Evolutionary conservation across 2,113 vertebrate genomes (phyloP), one percentile per base, ranked within the genome.

Genomic region (Oncorhynchus gorbuscha): DNA sequence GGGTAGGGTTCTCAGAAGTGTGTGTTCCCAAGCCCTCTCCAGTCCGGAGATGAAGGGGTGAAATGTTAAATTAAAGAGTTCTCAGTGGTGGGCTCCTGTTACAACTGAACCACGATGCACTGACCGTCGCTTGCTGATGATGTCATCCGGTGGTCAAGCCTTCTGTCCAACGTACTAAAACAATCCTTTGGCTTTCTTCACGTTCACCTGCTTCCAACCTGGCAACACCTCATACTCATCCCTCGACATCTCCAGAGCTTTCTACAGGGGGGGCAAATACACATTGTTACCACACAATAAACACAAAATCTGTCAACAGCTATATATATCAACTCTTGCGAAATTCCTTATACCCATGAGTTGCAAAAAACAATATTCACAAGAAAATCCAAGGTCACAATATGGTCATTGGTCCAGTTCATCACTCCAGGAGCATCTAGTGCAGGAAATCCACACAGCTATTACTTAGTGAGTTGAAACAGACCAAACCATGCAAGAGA

Each of bases 171-270:
- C 30, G 35, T 0, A 74, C 93, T 86, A 99, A 87, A 99, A 99
- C 79, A 99, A 94, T 83, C 96, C 97, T 88, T 96, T 97, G 5
- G 93, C 92, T 81, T 99, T 98, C 92, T 98, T 98, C 80, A 97
- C 75, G 62, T 97, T 97, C 81, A 95, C 95, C 86, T 99, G 97
- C 89, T 99, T 99, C 97, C 97, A 99, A 59, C 93, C 89, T 0
- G 97, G 96, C 88, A 99, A 88, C 0, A 85, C 75, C 0, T 84
- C 92, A 72, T 95, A 99, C 62, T 97, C 95, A 1, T 95, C 94
- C 83, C 95, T 93, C 0, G 91, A 94, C 95, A 98, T 96, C 79
- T 97, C 94, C 72, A 99, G 92, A 0, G 94, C 96, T 86, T 90
- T 91, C 97, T 99, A 92, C 48, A 76, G 9, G 39, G 39, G 39